Base-by-base conservation (phyloP, 2,113 vertebrate genomes). In the Nyctereutes procyonoides region DNA sequence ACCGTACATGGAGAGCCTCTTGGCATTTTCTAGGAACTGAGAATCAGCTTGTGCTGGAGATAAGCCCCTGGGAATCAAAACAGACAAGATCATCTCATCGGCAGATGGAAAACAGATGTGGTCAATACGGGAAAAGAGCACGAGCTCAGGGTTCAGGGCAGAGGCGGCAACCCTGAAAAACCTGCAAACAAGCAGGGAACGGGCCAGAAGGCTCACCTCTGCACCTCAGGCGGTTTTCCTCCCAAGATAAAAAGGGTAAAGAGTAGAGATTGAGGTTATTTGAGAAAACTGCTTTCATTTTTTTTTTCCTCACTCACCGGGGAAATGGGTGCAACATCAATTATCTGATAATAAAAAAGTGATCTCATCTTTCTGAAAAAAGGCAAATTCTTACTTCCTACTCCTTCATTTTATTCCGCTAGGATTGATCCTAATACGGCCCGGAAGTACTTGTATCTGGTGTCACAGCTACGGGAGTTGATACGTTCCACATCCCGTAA, bases 1-100 rank as follows among this genome's bases (percentile, higher is more conserved):
- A 2, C 99, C 99, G 1, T 99, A 99, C 99, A 99, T 99, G 82
- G 99, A 99, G 67, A 99, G 99, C 85, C 99, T 99, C 99, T 99
- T 99, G 85, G 99, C 99, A 87, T 99, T 99, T 99, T 99, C 99
- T 98, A 99, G 98, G 98, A 99, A 99, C 98, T 99, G 99, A 90
- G 98, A 96, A 96, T 99, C 99, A 5, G 99, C 99, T 91, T 99
- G 99, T 82, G 99, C 99, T 96, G 99, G 99, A 98, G 99, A 99
- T 99, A 99, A 99, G 88, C 99, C 99, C 99, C 99, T 99, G 88
- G 81, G 67, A 98, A 98, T 51, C 76, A 97, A 97, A 96, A 95
- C 96, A 93, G 97, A 97, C 16, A 22, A 10, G 30, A 90, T 97
- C 58, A 98, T 93, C 91, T 96, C 88, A 98, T 15, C 81, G 56